Base-by-base conservation (phyloP, 2,113 vertebrate species). In the Salvelinus alpinus region DNA sequence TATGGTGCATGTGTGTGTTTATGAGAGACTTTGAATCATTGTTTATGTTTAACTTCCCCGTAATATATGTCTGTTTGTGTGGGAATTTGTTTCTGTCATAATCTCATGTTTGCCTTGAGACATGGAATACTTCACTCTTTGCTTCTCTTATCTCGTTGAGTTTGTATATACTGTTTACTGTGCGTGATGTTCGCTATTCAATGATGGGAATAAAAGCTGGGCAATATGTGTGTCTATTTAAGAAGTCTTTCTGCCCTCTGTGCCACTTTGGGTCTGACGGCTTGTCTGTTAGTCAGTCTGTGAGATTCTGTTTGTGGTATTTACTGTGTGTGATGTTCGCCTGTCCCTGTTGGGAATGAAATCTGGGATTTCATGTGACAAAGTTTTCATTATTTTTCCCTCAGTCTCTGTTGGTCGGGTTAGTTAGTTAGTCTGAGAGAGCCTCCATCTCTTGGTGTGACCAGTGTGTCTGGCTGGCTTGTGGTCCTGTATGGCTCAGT, bases 121-220 rank as follows among this genome's bases (percentile, higher is more conserved):
- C 7, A 7, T 22, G 14, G 48, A 14, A 18, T 13, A 11, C 31
- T n/a, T 18, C 14, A 12, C 38, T 8, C 29, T 18, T 59, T 73
- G 31, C 70, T 64, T 78, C 47, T 71, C 24, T 54, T 18, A 54
- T 64, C 2, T 70, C 8, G 29, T 18, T 38, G n/a, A 29, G 54
- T 60, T 47, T 44, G 11, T 4, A 78, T 82, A 51, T 51, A 16
- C 9, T 51, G 14, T 16, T 77, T 47, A 78, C 75, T 72, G 66
- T 74, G 22, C 7, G 0, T 60, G 16, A 64, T 74, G 76, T 84
- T 81, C 73, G 27, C 57, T 18, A 20, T 48, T 82, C 74, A 67
- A 74, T 82, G 25, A 73, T 71, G 64, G 14, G 16, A 54, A 54
- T 18, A 29, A 20, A n/a, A 64, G 25, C 20, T 25, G 12, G 9